Base-by-base conservation (phyloP, 2,113 vertebrate genomes). In the Neofelis nebulosa region DNA sequence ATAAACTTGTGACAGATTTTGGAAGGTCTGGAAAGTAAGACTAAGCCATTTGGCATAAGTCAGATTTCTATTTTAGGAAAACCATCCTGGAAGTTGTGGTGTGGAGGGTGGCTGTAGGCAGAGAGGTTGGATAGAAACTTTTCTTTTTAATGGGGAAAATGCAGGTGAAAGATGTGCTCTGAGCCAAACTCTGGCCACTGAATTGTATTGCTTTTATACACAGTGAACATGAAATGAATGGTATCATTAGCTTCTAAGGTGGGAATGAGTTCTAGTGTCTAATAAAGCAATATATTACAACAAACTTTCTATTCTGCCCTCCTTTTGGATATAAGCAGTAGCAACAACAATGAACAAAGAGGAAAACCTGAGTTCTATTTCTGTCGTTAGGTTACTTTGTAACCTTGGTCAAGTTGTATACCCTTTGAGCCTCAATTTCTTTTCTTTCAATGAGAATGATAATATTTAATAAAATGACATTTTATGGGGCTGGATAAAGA, bases 51-150 rank as follows among this genome's bases (percentile, higher is more conserved):
- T 79, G 27, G 48, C 10, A 86, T 63, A 92, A 73, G 91, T 69
- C 71, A 79, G 21, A 27, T 86, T 96, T 76, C 33, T 82, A 5
- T 81, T 94, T 91, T 89, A 79, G 45, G 79, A 81, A 94, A 83
- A 55, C 90, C 21, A 41, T 90, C 29, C 38, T 88, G 12, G 48
- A 88, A 92, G 63, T 73, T 90, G 33, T 57, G 31, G 38, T 94
- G 5, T 89, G 38, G 69, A 95, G 45, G 29, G n/a, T 90, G 41
- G 41, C 31, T 69, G 15, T 57, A 57, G 36, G 78, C 33, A 83
- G 31, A 91, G 4, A 74, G 41, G 57, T 33, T 23, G 31, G 0
- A 69, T 91, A 69, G 78, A 48, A 82, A 63, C n/a, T 66, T 91
- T n/a, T 36, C 15, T 74, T 94, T 88, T 94, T 68, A 87, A 41